These are phyloP conservation scores for Luscinia megarhynchos DNA, from an alignment of 2,797 vertebrate species.

Conservation along the genomic window DNA sequence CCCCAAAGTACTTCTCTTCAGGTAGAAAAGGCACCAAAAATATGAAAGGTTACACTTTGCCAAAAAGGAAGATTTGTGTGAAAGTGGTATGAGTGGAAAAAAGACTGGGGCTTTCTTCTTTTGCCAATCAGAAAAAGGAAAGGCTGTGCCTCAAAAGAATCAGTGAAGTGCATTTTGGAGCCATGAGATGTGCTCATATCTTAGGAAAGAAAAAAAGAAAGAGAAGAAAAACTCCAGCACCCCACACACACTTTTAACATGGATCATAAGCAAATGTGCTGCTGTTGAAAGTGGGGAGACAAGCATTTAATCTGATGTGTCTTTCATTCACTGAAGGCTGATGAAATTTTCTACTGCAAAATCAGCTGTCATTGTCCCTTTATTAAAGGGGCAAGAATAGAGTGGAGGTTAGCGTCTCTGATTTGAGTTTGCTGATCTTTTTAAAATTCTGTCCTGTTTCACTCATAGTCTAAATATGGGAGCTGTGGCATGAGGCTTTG, in stretches of 20 bases:
- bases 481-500: not conserved
- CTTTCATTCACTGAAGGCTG: not conserved
- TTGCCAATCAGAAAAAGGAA: not conserved
- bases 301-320: not conserved
- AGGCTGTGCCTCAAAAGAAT: not conserved
- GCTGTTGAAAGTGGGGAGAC: not conserved
- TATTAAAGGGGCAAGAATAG: not conserved
- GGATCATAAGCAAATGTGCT: not conserved
- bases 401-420: not conserved
- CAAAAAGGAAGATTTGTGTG: not conserved
- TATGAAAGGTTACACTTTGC: not conserved
- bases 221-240: not conserved
- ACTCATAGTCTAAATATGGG: not conserved
- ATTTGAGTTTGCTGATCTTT: not conserved
- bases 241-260: fast-evolving
- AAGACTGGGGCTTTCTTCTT: not conserved
- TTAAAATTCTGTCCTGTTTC: not conserved
- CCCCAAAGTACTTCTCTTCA: slow-evolving; percentile 2
- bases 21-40: not conserved
- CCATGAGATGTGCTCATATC: not conserved
- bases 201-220: not conserved
- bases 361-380: not conserved
- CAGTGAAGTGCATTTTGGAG: not conserved
- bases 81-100: not conserved
- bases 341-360: not conserved